A percentile compares a stretch with the other conserved stretches of the same genome.
phyloP scores from a whole-genome alignment of 2,113 vertebrate genomes.

The Oryzias woworae region DNA sequence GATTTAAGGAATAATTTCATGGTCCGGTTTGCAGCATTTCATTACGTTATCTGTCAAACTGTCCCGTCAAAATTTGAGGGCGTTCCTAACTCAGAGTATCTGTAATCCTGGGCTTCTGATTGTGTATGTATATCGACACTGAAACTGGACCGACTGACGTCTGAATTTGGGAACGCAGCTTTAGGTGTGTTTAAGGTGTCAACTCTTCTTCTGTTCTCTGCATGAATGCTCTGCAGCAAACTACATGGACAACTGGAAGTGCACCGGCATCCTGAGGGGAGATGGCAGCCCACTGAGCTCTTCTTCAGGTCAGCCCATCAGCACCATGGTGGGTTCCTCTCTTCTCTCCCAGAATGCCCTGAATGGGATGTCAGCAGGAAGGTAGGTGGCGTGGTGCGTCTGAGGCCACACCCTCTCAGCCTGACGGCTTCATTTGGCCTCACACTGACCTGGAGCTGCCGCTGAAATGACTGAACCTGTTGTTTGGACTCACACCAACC shows the following conservation, averaged over 20 bases:
- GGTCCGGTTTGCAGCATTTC: too few relatives aligned
- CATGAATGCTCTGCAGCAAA: conserved; percentile 80
- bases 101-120: too few relatives aligned
- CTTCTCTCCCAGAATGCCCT: conserved; percentile 84
- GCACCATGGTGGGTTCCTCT: conserved; percentile 80
- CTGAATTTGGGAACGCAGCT: too few relatives aligned
- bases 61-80: too few relatives aligned
- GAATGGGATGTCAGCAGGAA: conserved; percentile 89
- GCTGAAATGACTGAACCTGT: conserved; percentile 38
- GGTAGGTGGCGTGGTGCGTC: conserved; percentile 80
- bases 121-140: too few relatives aligned
- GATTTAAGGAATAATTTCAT: too few relatives aligned
- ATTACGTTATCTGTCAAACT: too few relatives aligned
- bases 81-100: too few relatives aligned
- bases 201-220: background rate
- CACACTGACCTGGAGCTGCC: conserved; percentile 61
- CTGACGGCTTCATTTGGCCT: conserved; percentile 52
- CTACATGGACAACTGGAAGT: conserved; percentile 99
- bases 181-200: too few relatives aligned
- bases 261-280: conserved; percentile 94
- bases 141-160: too few relatives aligned
- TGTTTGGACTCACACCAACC: conserved; percentile 41
- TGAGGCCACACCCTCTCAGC: conserved; percentile 54
- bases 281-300: conserved; percentile 93
- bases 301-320: conserved; percentile 85